Base-by-base conservation (phyloP, 2,113 vertebrate genomes). In the Oceanites oceanicus region DNA sequence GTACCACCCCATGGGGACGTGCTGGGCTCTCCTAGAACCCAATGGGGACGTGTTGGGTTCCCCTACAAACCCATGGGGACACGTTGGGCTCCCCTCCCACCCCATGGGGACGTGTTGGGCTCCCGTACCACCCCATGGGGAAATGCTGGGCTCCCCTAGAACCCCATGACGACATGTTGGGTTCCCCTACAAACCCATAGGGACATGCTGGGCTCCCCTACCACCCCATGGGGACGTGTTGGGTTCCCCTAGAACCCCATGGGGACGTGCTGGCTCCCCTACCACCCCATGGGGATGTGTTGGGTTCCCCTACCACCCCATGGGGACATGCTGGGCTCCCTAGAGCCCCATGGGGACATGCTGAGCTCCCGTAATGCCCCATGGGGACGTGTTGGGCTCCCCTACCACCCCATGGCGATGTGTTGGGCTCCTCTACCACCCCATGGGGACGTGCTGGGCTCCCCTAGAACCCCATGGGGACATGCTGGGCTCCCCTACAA, bases 111-210 rank as follows among this genome's bases (percentile, higher is more conserved):
- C 1, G 0, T 25, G 2, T 18, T 23, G 45, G 23, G 44, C 26
- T 38, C 34, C 34, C 5, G 13, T 15, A 30, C 1, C 3, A 10
- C 32, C 18, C 42, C 58, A 6, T 30, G 25, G 36, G 9, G 45
- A 40, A 3, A 0, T 26, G 4, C 3, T 29, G 32, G 22, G 7
- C 9, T 16, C 23, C 23, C 15, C 8, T 34, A 20, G 6, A 15
- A 29, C 18, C 30, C 20, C 22, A 42, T n/a, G 22, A 16, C 9
- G 16, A 20, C 8, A 3, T 11, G 3, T 9, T 29, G 23, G 20
- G 25, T 3, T 32, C 14, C 45, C 9, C 7, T 14, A 18, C 6
- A 11, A 45, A 32, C 32, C 32, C 25, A 29, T 8, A 3, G 25
- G 9, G n/a, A 70, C 4, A 1, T 5, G 6, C 16, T 81, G 34